phyloP scores from a whole-genome alignment of 37 sponge, comb jelly and placozoan species.

The Ephydatia muelleri region DNA sequence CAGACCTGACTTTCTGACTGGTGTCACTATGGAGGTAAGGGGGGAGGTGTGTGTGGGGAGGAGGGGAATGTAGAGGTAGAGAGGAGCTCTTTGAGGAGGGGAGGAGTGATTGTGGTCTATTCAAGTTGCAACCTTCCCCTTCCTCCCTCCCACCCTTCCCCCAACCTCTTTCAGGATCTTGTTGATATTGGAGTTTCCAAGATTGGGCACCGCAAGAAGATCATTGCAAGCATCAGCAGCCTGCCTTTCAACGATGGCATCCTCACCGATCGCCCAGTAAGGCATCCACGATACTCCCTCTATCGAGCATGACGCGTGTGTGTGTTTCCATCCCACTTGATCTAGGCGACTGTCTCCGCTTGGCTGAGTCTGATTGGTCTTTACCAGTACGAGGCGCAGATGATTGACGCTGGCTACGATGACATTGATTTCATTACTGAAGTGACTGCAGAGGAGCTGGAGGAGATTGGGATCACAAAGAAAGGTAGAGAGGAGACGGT shows the following conservation, averaged over 20 bases:
- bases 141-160: background rate
- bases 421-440: conserved; percentile 92
- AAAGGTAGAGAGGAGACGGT: conserved; percentile 28
- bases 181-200: conserved; percentile 81
- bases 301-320: background rate
- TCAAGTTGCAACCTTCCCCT: too few species aligned
- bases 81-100: too few species aligned
- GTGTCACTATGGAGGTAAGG: conserved; percentile 51
- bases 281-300: background rate
- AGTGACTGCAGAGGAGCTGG: conserved; percentile 74
- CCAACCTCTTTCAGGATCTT: conserved; percentile 58
- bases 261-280: conserved; percentile 67
- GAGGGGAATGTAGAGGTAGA: too few species aligned
- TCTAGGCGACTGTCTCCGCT: conserved; percentile 52
- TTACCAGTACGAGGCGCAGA: conserved; percentile 43
- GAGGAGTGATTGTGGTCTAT: too few species aligned
- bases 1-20: conserved; percentile 64
- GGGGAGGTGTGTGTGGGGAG: background rate
- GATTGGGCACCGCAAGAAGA: conserved; percentile 86
- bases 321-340: background rate
- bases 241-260: conserved; percentile 49
- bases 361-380: conserved; percentile 73
- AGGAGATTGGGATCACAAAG: conserved; percentile 84
- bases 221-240: conserved; percentile 57
- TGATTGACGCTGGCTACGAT: conserved; percentile 88